Evolutionary conservation across 1,140 invertebrate species (phyloP).

Genomic region (Macrotrachela quadricornifera): DNA sequence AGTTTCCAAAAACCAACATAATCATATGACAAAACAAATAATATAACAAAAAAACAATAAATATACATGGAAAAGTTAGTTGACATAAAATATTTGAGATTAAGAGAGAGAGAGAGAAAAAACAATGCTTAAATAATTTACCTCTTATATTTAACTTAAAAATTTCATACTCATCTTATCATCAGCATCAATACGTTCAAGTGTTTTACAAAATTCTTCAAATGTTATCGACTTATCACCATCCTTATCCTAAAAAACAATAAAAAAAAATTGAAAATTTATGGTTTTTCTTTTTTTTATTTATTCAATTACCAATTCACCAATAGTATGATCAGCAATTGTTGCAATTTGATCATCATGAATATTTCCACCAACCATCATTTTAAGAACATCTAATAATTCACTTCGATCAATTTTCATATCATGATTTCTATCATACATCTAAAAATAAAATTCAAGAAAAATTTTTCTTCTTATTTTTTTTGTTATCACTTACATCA

Average conservation of each 20-base stretch:
- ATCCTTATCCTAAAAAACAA: not conserved
- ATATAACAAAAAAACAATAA: too few relatives aligned
- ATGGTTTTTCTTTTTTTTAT: too few relatives aligned
- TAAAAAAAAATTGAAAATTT: too few relatives aligned
- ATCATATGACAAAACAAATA: too few relatives aligned
- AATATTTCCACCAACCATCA: conserved; percentile 8
- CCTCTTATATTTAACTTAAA: not conserved
- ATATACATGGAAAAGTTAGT: too few relatives aligned
- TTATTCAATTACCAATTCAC: not conserved
- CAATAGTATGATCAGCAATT: conserved; percentile 4
- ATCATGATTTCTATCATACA: conserved; percentile 8
- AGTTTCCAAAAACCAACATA: too few relatives aligned
- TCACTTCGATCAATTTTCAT: not conserved
- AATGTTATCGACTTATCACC: not conserved
- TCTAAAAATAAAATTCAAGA: not conserved
- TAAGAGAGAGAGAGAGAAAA: too few relatives aligned
- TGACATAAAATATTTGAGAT: too few relatives aligned
- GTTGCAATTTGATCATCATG: not conserved
- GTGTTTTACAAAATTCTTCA: conserved; percentile 4
- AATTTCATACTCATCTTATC: conserved; percentile 10
- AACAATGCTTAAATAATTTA: too few relatives aligned
- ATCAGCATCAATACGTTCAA: conserved; percentile 7
- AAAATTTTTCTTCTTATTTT: too few relatives aligned
- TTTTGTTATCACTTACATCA: too few relatives aligned
- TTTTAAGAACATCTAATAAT: conserved; percentile 4